phyloP scores from a whole-genome alignment of 1,140 invertebrate species.

The Drosophila paulistorum region DNA sequence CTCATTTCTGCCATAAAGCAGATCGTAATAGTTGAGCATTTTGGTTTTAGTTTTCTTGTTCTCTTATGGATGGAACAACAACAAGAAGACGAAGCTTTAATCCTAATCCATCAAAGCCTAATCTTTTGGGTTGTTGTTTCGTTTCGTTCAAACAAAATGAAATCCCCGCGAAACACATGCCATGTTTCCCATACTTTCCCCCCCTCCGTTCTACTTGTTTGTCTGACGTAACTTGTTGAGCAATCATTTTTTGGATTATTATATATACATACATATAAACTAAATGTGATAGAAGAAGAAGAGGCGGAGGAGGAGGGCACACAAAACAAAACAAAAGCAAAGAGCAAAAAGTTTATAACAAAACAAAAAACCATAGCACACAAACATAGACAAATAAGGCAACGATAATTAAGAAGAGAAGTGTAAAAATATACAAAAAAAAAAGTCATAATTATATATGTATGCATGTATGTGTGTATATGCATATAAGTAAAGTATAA shows the following conservation, averaged over 20 bases:
- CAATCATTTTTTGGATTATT: conserved; percentile 23
- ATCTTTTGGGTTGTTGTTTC: neutral
- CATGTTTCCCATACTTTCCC: neutral
- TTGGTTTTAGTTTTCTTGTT: conserved; percentile 48
- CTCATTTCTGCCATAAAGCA: too few species aligned
- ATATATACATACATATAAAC: neutral
- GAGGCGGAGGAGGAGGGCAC: neutral
- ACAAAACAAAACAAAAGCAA: conserved; percentile 4
- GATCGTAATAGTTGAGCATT: too few species aligned
- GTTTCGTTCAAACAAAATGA: neutral
- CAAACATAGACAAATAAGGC: conserved; percentile 15
- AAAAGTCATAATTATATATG: conserved; percentile 12
- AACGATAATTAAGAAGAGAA: conserved; percentile 41
- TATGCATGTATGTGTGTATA: neutral
- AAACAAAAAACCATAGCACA: conserved; percentile 3
- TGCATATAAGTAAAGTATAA: conserved; percentile 21
- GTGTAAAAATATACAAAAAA: conserved; percentile 17
- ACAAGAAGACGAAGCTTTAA: conserved; percentile 6
- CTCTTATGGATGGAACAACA: conserved; percentile 13
- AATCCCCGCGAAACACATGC: conserved; percentile 5
- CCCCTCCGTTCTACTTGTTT: neutral
- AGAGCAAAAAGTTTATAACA: conserved; percentile 17
- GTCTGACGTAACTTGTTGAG: conserved; percentile 22
- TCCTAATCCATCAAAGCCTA: conserved; percentile 22
- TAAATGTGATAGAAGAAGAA: conserved; percentile 1